phyloP scores from a whole-genome alignment of 2,888 invertebrate genomes.

The Plagodis pulveraria region DNA sequence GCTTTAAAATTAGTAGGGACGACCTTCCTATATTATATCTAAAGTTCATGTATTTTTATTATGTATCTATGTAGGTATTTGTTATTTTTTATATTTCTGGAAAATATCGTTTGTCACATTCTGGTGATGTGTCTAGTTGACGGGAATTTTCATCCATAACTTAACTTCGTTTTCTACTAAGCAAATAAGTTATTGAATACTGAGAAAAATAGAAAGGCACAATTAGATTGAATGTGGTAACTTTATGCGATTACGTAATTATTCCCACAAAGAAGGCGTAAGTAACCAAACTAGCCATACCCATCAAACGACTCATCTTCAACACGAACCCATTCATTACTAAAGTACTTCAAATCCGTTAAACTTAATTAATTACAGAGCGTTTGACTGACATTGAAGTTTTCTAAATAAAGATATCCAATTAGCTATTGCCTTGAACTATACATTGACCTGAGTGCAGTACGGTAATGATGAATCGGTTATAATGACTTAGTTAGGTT shows the following conservation, averaged over 20 bases:
- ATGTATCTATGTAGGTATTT: no score
- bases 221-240: no score
- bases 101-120: no score
- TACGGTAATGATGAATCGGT: conserved; percentile 28
- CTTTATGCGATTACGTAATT: background rate
- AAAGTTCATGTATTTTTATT: no score
- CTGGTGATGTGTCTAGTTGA: no score
- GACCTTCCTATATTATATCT: no score
- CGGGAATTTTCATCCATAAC: no score
- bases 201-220: no score
- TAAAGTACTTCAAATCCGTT: background rate
- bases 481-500: conserved; percentile 46
- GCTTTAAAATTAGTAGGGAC: no score
- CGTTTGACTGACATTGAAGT: conserved; percentile 28
- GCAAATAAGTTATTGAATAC: no score
- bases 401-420: conserved; percentile 31
- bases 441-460: conserved; percentile 33
- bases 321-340: conserved; percentile 5
- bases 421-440: conserved; percentile 52
- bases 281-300: background rate
- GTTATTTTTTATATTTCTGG: no score
- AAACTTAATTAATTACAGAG: conserved; percentile 22
- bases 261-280: background rate
- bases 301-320: background rate
- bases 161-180: no score